Conservation (phyloP, 2,797 vertebrate genomes). For the Acanthis flammea region DNA sequence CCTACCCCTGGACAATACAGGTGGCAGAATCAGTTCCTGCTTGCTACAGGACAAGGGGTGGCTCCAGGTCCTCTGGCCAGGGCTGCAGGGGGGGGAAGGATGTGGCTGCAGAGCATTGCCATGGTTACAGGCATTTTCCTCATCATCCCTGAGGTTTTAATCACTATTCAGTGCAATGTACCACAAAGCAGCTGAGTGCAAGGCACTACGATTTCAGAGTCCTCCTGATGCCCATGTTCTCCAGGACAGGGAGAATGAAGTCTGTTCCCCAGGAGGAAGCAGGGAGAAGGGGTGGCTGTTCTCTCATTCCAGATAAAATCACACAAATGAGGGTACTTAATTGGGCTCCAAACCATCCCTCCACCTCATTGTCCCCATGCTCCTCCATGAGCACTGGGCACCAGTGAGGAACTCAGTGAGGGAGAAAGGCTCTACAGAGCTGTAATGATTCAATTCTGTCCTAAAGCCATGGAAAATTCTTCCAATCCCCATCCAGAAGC, state of each 20-base stretch:
- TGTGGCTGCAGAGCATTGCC: not conserved
- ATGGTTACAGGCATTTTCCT: not conserved
- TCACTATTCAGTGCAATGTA: not conserved
- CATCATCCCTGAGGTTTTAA: not conserved
- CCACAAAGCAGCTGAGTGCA: not conserved
- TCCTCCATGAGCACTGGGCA: not conserved
- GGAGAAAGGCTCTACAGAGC: not conserved
- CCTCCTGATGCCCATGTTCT: rapidly evolving
- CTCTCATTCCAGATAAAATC: not conserved
- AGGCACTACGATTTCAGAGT: not conserved
- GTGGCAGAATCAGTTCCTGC: not conserved
- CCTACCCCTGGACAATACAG: not conserved
- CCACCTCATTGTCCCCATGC: not conserved
- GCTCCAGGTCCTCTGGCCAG: not conserved
- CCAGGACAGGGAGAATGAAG: not conserved
- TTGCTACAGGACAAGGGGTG: not conserved
- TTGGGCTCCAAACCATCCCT: not conserved
- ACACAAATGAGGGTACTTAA: not conserved
- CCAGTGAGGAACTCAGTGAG: not conserved
- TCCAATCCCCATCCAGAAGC: not conserved
- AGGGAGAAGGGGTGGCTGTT: not conserved
- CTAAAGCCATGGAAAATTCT: not conserved
- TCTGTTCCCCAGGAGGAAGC: not conserved
- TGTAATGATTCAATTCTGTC: not conserved
- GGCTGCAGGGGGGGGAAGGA: rapidly evolving